Evolutionary conservation across 2,888 invertebrate species (phyloP).

Genomic region (Blera fallax): DNA sequence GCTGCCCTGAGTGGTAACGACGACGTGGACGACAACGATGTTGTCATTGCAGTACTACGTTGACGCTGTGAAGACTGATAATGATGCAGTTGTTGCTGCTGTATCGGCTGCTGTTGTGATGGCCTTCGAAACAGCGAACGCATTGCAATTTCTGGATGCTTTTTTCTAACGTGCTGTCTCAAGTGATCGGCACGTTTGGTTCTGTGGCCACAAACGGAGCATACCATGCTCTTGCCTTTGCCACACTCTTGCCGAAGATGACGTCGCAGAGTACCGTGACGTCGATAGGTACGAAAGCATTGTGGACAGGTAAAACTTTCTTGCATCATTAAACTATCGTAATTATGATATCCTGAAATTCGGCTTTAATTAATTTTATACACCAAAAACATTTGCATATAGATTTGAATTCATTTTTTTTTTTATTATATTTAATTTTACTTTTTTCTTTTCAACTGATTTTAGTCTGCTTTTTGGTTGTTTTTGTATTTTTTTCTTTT

Average conservation of each 20-base stretch:
- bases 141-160: constrained; percentile 82
- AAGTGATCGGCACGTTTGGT: constrained; percentile 84
- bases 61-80: constrained; percentile 64
- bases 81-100: constrained; percentile 74
- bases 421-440: constrained; percentile 23
- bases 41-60: constrained; percentile 40
- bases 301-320: constrained; percentile 81
- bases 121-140: constrained; percentile 79
- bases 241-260: constrained; percentile 84
- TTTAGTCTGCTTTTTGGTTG: constrained; percentile 66
- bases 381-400: constrained; percentile 68
- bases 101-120: constrained; percentile 75
- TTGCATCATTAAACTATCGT: constrained; percentile 74
- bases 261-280: constrained; percentile 83
- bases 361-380: constrained; percentile 70
- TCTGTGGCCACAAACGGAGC: constrained; percentile 83
- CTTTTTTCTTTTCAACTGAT: constrained; percentile 63
- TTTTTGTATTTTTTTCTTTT: too few relatives aligned
- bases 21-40: constrained; percentile 22
- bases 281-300: constrained; percentile 84
- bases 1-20: constrained; percentile 20
- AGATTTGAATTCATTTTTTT: constrained; percentile 29
- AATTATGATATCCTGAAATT: constrained; percentile 74
- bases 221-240: constrained; percentile 82
- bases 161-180: constrained; percentile 83